phyloP scores from a whole-genome alignment of 2,797 vertebrate species.

The Astyanax mexicanus region DNA sequence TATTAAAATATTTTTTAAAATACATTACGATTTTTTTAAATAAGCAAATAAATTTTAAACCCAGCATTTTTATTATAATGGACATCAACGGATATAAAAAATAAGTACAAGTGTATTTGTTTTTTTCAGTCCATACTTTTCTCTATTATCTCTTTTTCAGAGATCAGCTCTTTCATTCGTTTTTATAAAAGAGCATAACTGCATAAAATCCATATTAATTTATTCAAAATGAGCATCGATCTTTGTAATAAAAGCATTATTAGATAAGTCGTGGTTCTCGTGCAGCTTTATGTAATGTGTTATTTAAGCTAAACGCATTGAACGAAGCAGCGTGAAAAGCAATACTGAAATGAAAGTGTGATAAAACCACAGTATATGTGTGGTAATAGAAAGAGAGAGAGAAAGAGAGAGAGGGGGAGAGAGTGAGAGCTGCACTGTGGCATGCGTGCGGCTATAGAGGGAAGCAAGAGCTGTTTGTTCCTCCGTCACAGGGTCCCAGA shows the following conservation, averaged over 20 bases:
- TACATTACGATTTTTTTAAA: too few relatives aligned
- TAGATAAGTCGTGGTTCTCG: neutral
- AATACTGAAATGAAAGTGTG: neutral
- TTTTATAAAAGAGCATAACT: too few relatives aligned
- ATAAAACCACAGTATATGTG: constrained; percentile 48
- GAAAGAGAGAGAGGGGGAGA: too few relatives aligned
- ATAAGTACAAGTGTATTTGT: too few relatives aligned
- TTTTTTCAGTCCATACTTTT: too few relatives aligned
- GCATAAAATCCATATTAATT: neutral
- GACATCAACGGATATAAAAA: too few relatives aligned
- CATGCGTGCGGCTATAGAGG: constrained; percentile 55
- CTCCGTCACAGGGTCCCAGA: constrained; percentile 80
- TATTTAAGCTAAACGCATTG: neutral
- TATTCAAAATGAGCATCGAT: neutral
- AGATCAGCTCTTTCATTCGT: too few relatives aligned
- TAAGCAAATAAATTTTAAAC: too few relatives aligned
- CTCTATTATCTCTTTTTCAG: too few relatives aligned
- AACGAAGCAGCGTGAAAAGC: neutral
- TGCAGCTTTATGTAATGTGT: neutral
- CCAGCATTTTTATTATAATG: too few relatives aligned
- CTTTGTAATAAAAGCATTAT: neutral
- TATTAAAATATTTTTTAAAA: too few relatives aligned
- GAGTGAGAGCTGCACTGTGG: constrained; percentile 50
- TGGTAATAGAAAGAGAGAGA: neutral
- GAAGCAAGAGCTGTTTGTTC: constrained; percentile 64